Conservation (phyloP, 2,797 vertebrate genomes). For the Acanthopagrus latus region DNA sequence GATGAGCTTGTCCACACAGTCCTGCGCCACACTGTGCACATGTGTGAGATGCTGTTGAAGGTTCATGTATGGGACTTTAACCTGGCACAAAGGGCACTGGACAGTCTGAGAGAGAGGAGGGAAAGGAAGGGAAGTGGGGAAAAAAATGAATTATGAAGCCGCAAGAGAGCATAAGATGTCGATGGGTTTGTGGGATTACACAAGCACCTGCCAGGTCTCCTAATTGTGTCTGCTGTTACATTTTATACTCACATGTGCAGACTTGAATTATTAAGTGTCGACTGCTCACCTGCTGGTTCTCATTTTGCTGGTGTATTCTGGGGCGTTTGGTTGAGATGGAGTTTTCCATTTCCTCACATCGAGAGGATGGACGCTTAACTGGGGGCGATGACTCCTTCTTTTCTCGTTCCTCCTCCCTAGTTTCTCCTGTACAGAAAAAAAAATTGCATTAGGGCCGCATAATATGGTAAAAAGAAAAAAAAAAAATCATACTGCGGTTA, state of each 20-base stretch:
- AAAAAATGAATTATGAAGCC: conserved; percentile 2
- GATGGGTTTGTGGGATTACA: conserved; percentile 17
- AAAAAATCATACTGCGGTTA: no score
- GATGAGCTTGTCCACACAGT: conserved; percentile 98
- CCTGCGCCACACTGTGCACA: conserved; percentile 95
- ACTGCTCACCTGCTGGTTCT: conserved; percentile 90
- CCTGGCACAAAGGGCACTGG: conserved; percentile 97
- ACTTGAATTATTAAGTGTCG: conserved; percentile 30
- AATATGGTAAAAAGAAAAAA: no score
- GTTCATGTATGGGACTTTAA: conserved; percentile 83
- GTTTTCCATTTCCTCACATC: conserved; percentile 85
- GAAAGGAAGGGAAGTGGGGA: not conserved
- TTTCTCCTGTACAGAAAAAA: conserved; percentile 52
- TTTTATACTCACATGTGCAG: conserved; percentile 11
- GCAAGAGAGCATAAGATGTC: not conserved
- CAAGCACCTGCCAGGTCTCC: not conserved
- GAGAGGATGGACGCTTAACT: conserved; percentile 87
- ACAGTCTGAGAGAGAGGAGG: conserved; percentile 74
- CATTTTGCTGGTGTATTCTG: conserved; percentile 92
- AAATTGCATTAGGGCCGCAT: not conserved
- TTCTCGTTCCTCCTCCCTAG: conserved; percentile 83
- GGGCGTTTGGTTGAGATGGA: conserved; percentile 89
- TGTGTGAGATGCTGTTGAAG: conserved; percentile 95
- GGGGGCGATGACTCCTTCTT: conserved; percentile 84
- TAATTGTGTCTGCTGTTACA: not conserved